Evolutionary conservation across 2,888 invertebrate genomes (phyloP), one percentile per base, ranked within the genome.

Genomic region (Drosophila flavopinicola): DNA sequence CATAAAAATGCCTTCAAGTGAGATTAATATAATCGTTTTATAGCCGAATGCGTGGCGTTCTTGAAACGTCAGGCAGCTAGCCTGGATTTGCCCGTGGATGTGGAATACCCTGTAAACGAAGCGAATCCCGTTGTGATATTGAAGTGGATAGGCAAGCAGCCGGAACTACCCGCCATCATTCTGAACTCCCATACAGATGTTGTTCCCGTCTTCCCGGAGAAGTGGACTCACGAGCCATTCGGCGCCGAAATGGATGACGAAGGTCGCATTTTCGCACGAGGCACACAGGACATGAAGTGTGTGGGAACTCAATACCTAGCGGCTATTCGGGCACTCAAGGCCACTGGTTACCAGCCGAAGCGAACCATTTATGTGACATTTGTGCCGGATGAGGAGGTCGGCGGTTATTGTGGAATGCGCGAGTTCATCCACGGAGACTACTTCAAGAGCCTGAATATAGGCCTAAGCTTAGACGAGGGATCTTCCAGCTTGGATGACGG

Each of bases 101-200:
- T 95, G 0, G 92, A 93, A 84, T 92, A 91, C 89, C 90, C 70
- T 71, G 93, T 91, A 1, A 91, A 92, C 27, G 92, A 93, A 5
- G 92, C 92, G 1, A 95, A 95, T 85, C 97, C 97, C 2, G 93
- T 97, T 24, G 94, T 96, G 32, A 92, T 97, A 20, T 93, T 98
- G 86, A 96, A 96, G 66, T 95, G 97, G 94, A 75, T 88, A 52
- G 98, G 99, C 32, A 92, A 91, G 0, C 92, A 96, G 48, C 95
- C 96, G 0, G 88, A 92, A 0, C 91, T 96, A 37, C 94, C 95
- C 0, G 92, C 95, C 6, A 93, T 99, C 65, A 91, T 98, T 83
- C 93, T 99, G 23, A 98, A 98, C 90, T 97, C 97, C 5, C 98
- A 99, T 89, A 97, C 96, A 93, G 99, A 99, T 90, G 98, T 99